Percentiles rank a stretch among this genome's conserved stretches.
phyloP scores from a whole-genome alignment of 2,888 invertebrate genomes.

The Cephus rjabovi region DNA sequence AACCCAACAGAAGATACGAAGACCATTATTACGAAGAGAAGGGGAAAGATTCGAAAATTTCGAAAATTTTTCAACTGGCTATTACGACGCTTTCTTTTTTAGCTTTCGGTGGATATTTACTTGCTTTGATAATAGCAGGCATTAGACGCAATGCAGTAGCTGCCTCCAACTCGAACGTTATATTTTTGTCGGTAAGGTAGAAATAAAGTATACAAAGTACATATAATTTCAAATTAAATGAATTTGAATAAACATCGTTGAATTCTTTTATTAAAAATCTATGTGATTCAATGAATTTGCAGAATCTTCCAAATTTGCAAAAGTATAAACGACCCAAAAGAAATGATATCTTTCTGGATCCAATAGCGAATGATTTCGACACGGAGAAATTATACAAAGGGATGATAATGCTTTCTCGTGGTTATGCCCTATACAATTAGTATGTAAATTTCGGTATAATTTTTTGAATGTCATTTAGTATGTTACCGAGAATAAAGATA shows the following conservation, averaged over 20 bases:
- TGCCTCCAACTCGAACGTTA: conserved; percentile 51
- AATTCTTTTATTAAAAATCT: background rate
- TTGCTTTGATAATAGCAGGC: conserved; percentile 82
- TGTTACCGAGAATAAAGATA: background rate
- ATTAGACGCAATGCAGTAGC: conserved; percentile 72
- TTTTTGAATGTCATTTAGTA: background rate
- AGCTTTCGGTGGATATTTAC: conserved; percentile 86
- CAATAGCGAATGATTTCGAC: conserved; percentile 49
- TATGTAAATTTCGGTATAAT: conserved; percentile 8
- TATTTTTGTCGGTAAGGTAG: conserved; percentile 55
- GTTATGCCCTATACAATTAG: conserved; percentile 40
- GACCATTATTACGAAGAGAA: conserved; percentile 69
- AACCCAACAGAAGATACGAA: conserved; percentile 49
- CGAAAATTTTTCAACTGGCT: conserved; percentile 81
- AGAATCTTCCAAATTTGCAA: conserved; percentile 45
- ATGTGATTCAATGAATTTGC: background rate
- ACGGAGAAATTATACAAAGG: conserved; percentile 56
- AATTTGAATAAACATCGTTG: background rate
- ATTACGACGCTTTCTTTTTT: conserved; percentile 84
- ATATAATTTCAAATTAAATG: background rate
- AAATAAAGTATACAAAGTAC: background rate
- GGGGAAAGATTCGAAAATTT: conserved; percentile 73
- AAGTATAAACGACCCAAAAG: conserved; percentile 54
- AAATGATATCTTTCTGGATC: conserved; percentile 37
- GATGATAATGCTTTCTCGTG: conserved; percentile 57